A percentile compares a stretch with the other conserved stretches of the same genome.
These are phyloP conservation scores for Xerus inauris DNA, from an alignment of 2,113 vertebrate species.

Conservation along the genomic window DNA sequence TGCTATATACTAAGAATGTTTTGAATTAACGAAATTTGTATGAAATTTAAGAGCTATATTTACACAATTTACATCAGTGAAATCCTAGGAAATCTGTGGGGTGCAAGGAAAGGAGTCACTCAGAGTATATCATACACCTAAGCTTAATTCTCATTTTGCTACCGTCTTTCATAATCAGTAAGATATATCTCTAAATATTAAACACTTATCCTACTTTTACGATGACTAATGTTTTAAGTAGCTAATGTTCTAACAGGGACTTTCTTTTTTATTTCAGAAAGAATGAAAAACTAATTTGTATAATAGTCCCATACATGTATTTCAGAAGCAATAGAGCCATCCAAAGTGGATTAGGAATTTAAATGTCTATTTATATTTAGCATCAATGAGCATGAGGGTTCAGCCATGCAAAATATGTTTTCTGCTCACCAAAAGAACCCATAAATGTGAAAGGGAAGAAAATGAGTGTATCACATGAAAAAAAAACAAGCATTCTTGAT, in stretches of 20 bases:
- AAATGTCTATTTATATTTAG: background rate
- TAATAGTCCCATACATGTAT: background rate
- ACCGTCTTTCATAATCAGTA: background rate
- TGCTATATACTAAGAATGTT: background rate
- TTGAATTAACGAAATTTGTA: background rate
- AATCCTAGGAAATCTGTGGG: background rate
- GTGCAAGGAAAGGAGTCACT: background rate
- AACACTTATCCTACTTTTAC: background rate
- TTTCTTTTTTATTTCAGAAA: background rate
- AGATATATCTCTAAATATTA: background rate
- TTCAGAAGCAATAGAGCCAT: background rate
- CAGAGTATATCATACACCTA: rapidly evolving
- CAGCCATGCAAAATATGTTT: background rate
- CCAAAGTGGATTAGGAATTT: background rate
- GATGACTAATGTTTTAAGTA: background rate
- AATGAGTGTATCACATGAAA: background rate
- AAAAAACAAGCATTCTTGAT: background rate
- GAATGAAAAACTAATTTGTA: background rate
- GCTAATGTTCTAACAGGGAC: background rate
- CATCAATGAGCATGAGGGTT: background rate
- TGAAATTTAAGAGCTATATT: background rate
- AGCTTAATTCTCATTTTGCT: background rate
- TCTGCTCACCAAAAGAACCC: background rate
- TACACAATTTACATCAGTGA: background rate
- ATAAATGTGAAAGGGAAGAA: background rate